Percentiles rank a stretch among this genome's conserved stretches.
Conservation (phyloP, 2,888 invertebrate genomes). For the Phania funesta region DNA sequence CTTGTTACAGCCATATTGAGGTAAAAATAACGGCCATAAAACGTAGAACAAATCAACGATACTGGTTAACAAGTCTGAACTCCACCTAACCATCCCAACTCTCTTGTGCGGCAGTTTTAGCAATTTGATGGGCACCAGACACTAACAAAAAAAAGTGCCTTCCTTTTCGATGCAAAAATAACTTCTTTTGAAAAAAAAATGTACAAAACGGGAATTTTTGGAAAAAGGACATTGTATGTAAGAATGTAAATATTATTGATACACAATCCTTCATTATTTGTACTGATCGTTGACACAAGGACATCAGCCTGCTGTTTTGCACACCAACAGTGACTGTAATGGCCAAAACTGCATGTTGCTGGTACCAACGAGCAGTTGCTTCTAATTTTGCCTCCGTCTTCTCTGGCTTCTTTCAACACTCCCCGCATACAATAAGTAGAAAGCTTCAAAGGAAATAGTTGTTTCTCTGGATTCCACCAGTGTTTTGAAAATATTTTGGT, state of each 20-base stretch:
- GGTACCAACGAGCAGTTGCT: constrained; percentile 43
- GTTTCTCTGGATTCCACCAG: background rate
- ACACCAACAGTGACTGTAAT: constrained; percentile 66
- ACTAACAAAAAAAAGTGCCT: too few relatives aligned
- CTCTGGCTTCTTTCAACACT: background rate
- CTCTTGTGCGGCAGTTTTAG: too few relatives aligned
- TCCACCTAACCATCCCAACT: too few relatives aligned
- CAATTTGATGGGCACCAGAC: too few relatives aligned
- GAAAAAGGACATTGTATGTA: too few relatives aligned
- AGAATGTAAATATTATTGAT: background rate
- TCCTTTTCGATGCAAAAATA: too few relatives aligned
- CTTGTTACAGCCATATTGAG: too few relatives aligned
- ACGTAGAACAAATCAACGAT: too few relatives aligned
- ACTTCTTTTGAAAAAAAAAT: too few relatives aligned
- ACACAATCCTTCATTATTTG: constrained; percentile 49
- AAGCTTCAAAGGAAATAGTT: constrained; percentile 9
- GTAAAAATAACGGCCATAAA: too few relatives aligned
- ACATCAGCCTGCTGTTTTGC: constrained; percentile 56
- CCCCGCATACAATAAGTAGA: background rate
- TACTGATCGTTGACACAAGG: constrained; percentile 64
- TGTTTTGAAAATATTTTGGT: constrained; percentile 69
- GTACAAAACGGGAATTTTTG: too few relatives aligned
- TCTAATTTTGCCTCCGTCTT: constrained; percentile 28
- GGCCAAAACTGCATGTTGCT: constrained; percentile 36
- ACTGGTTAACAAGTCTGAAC: too few relatives aligned